Base-by-base conservation (phyloP, 2,888 invertebrate species). In the Pristionchus japonicus region DNA sequence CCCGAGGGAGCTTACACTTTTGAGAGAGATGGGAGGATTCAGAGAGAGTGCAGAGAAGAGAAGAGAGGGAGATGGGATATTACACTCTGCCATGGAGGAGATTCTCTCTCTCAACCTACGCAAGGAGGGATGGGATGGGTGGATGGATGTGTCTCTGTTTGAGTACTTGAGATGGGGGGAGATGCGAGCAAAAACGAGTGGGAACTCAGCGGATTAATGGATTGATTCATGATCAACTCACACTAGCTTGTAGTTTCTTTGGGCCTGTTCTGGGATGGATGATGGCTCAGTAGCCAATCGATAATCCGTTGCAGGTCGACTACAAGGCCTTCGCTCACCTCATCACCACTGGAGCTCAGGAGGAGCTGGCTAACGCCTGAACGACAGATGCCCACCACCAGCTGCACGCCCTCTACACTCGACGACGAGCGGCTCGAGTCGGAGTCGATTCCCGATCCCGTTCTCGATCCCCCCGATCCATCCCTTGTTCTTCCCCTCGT, bases 321-420 rank as follows among this genome's bases (percentile, higher is more conserved):
- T 96, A 95, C 94, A 94, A 95, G 90, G 95, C 95, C 87, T 95
- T 95, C 92, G 95, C 95, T 88, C 93, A 93, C 83, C 94, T 95
- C 89, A 95, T 95, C 92, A 95, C 95, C 94, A 95, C 95, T 91
- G 95, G 95, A 90, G 95, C 95, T 89, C 95, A 95, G 88, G 93
- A 93, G 80, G 93, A 93, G 91, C 92, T 94, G 90, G 92, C 94
- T 89, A 90, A 86, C 88, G 92, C 90, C 89, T 91, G 91, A 92
- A 92, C 90, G 87, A 90, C 91, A 86, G 90, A 89, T 89, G 91
- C 92, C 87, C 92, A 92, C 89, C 90, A 90, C 88, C 92, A 92
- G 89, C 88, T 91, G 88, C 91, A 92, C 88, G 89, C 91, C 83
- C 89, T 92, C 89, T 90, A 87, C 87, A 61, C 77, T 9, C 77